Evolutionary conservation across 2,797 vertebrate species (phyloP).

Genomic region (Hephaestus fuliginosus): DNA sequence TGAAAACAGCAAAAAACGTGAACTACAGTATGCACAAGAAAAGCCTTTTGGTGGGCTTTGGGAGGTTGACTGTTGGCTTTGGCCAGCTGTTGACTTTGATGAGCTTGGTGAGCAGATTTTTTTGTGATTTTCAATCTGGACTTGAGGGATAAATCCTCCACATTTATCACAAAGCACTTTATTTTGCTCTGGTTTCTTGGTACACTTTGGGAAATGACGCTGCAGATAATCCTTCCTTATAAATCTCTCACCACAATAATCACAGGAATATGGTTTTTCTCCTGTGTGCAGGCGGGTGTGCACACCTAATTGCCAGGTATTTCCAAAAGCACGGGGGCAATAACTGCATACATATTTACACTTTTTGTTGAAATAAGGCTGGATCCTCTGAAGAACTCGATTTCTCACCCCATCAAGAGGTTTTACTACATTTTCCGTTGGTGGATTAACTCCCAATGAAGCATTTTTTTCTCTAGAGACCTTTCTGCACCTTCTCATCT

Average conservation of each 20-base stretch:
- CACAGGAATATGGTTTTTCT: constrained; percentile 84
- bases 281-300: constrained; percentile 86
- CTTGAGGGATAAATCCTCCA: constrained; percentile 74
- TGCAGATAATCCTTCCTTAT: constrained; percentile 85
- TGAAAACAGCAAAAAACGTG: constrained; percentile 86
- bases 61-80: constrained; percentile 37
- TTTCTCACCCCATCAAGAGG: constrained; percentile 55
- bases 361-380: constrained; percentile 74
- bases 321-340: constrained; percentile 83
- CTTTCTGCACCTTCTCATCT: constrained; percentile 67
- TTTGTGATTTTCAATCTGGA: constrained; percentile 73
- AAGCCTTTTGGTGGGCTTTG: constrained; percentile 77
- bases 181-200: constrained; percentile 30
- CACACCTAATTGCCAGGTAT: constrained; percentile 64
- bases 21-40: constrained; percentile 85
- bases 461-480: constrained; percentile 11
- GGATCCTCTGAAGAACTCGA: constrained; percentile 72
- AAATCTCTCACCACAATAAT: constrained; percentile 83
- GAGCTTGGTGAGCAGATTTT: constrained; percentile 61
- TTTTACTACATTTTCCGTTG: constrained; percentile 38
- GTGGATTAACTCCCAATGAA: constrained; percentile 18
- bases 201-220: constrained; percentile 82
- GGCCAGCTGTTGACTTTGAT: constrained; percentile 24
- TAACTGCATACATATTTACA: constrained; percentile 78
- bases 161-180: constrained; percentile 79